Evolutionary conservation across 2,888 invertebrate genomes (phyloP).

Genomic region (Cephus nigrinus): DNA sequence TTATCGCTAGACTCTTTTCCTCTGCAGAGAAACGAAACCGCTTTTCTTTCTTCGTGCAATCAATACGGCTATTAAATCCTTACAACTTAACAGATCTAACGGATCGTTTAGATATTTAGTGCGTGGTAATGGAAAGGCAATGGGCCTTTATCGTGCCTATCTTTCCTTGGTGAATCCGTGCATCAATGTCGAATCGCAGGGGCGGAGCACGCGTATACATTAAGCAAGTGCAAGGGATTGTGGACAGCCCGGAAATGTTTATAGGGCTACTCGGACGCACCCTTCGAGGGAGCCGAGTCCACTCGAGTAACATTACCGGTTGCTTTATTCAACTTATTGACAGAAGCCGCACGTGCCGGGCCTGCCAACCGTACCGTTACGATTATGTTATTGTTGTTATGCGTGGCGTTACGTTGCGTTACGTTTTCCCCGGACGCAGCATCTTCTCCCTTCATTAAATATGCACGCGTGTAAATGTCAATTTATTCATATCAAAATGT

Average conservation of each 20-base stretch:
- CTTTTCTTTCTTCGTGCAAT: too few relatives aligned
- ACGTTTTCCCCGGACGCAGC: too few relatives aligned
- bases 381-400: not conserved
- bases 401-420: constrained; percentile 5
- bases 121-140: too few relatives aligned
- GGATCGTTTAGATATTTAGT: too few relatives aligned
- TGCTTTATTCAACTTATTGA: constrained; percentile 19
- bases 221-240: constrained; percentile 12
- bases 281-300: not conserved
- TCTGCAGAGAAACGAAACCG: too few relatives aligned
- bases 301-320: constrained; percentile 6
- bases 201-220: not conserved
- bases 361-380: not conserved
- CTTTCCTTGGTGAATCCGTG: not conserved
- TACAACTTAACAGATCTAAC: too few relatives aligned
- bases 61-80: too few relatives aligned
- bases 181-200: not conserved
- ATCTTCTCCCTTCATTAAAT: too few relatives aligned
- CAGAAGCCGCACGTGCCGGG: constrained; percentile 10
- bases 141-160: too few relatives aligned
- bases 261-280: constrained; percentile 19
- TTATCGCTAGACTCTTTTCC: too few relatives aligned
- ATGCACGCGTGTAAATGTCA: too few relatives aligned
- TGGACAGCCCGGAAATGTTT: constrained; percentile 59
- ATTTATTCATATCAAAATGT: too few relatives aligned